These are phyloP conservation scores for Andrena marginata DNA, from an alignment of 2,888 invertebrate species.

Conservation along the genomic window DNA sequence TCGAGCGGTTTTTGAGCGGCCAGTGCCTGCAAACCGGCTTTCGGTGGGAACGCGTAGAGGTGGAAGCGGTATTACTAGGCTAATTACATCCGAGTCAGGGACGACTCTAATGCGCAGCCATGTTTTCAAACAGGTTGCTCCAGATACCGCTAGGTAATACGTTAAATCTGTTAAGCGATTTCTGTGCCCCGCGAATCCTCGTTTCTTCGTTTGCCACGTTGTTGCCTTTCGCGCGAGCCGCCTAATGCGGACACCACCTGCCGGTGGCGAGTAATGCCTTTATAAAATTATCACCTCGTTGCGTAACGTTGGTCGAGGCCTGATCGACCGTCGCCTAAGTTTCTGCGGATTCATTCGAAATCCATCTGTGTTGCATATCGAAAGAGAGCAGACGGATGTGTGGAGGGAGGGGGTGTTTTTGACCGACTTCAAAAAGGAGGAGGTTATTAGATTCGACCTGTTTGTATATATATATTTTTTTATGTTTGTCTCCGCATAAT, in stretches of 20 bases:
- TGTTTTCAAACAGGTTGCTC: conserved; percentile 52
- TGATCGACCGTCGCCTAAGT: conserved; percentile 6
- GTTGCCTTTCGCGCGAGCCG: not conserved
- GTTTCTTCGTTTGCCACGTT: conserved; percentile 24
- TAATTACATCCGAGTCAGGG: conserved; percentile 71
- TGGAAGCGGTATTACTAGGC: conserved; percentile 60
- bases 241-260: conserved; percentile 7
- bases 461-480: too few relatives aligned
- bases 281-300: conserved; percentile 46
- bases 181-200: conserved; percentile 39
- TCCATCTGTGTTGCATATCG: not conserved
- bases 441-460: too few relatives aligned
- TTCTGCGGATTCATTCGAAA: not conserved
- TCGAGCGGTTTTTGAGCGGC: conserved; percentile 11
- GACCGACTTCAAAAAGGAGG: too few relatives aligned
- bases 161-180: conserved; percentile 72
- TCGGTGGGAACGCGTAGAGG: conserved; percentile 11
- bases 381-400: not conserved
- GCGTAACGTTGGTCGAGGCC: conserved; percentile 28
- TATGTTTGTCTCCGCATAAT: too few relatives aligned
- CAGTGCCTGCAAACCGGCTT: conserved; percentile 17
- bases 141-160: conserved; percentile 59
- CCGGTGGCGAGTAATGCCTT: conserved; percentile 34
- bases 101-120: conserved; percentile 62
- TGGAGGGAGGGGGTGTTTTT: too few relatives aligned